Evolutionary conservation across 2,797 vertebrate genomes (phyloP), one percentile per base, ranked within the genome.

Genomic region (Poeciliopsis infans): DNA sequence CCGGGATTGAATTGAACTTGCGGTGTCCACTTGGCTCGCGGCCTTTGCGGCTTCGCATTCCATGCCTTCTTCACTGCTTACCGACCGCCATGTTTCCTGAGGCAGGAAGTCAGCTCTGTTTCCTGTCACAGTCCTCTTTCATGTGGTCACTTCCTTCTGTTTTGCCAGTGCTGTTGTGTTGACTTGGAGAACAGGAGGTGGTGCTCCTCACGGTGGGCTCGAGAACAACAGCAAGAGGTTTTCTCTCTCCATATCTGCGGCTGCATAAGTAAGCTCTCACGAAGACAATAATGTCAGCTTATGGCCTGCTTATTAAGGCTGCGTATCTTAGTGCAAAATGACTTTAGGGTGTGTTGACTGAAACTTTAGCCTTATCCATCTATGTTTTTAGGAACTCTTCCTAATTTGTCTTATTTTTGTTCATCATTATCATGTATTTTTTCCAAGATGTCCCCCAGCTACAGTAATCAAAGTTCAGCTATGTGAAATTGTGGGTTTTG

Each of bases 101-200:
- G 92, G 93, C 94, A 96, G 96, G 96, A 96, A 96, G 94, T 94
- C 79, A 91, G 93, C 86, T 86, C 84, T 79, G 92, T 91, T 96
- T 96, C 95, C 94, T 95, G 93, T 95, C 93, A 91, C 92, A 87
- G 93, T 91, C 92, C 89, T 87, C 94, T 95, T 96, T 96, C 93
- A 96, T 96, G 96, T 96, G 95, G 95, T 95, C 94, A 96, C 95
- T 96, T 96, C 95, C 95, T 95, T 69, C 74, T 94, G 93, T 95
- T 95, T 92, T 92, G 88, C 93, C 91, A 87, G 91, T 36, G 31
- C 85, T 85, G 84, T 47, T 86, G 72, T 90, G 87, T 91, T 86
- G 89, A 89, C 89, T 90, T 87, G 79, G 83, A 82, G 86, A 55
- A 83, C 39, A 45, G 77, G 75, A 79, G 82, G 59, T 79, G 88